A percentile compares a stretch with the other conserved stretches of the same genome.
Conservation (phyloP, 2,888 invertebrate species). For the Parasteatoda lunata region DNA sequence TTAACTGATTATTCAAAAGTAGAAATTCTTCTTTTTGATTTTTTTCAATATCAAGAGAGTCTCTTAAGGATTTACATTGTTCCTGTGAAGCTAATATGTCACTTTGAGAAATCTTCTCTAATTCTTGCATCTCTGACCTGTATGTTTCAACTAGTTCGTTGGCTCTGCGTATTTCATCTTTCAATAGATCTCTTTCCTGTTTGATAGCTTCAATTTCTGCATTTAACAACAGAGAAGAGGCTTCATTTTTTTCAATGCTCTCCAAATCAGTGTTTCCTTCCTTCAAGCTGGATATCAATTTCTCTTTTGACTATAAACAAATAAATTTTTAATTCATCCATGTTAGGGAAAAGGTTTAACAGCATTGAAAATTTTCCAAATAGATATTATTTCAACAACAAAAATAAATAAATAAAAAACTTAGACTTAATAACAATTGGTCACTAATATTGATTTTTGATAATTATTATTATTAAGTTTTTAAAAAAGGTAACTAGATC, state of each 20-base stretch:
- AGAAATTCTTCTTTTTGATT: conserved; percentile 75
- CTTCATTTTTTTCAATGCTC: conserved; percentile 27
- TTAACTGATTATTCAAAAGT: conserved; percentile 75
- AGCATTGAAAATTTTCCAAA: neutral
- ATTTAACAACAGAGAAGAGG: conserved; percentile 24
- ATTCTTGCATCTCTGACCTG: conserved; percentile 77
- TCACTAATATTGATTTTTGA: too few species aligned
- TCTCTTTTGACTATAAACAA: conserved; percentile 73
- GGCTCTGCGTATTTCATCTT: conserved; percentile 78
- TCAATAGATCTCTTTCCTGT: conserved; percentile 78
- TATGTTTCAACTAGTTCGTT: conserved; percentile 75
- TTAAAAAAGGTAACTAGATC: too few species aligned
- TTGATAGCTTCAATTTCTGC: conserved; percentile 79
- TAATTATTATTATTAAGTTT: too few species aligned
- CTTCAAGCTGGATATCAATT: conserved; percentile 74
- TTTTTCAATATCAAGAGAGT: conserved; percentile 76
- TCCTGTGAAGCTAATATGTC: conserved; percentile 75
- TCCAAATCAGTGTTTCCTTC: conserved; percentile 48
- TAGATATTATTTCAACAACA: neutral
- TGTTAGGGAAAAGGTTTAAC: neutral
- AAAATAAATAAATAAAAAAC: neutral
- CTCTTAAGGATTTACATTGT: conserved; percentile 76
- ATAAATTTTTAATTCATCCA: neutral
- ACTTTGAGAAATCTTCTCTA: conserved; percentile 76
- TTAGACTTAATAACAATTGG: too few species aligned